Evolutionary conservation across 2,888 invertebrate genomes (phyloP), one percentile per base, ranked within the genome.

Genomic region (Amiota minor): DNA sequence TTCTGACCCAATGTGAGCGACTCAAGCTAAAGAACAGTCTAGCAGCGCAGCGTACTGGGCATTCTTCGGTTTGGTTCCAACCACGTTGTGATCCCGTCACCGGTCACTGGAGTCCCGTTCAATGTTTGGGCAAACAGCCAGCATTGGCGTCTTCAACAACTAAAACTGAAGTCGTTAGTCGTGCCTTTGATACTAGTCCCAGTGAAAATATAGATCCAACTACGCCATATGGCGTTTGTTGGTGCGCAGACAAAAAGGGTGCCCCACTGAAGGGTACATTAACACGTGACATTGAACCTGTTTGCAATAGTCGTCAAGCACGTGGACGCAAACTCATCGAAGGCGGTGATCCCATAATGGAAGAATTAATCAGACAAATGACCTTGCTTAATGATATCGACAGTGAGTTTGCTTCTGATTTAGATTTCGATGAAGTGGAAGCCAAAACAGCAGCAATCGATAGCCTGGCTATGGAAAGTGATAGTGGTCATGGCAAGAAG

Each of bases 201-300:
- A 50, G 14, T 50, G 53, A n/a, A n/a, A n/a, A 12, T 9, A 71
- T 69, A 12, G 61, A 56, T 23, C 46, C 78, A 0, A 67, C 84
- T 0, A 77, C 78, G 50, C 81, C 83, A 0, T 91, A 93, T 84
- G 95, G 95, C 4, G 95, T 96, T 0, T 96, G 96, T 84, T 96
- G 96, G 96, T 96, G 96, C 87, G 96, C 96, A 1, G 94, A 94
- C 81, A 93, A 93, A 50, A 93, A 94, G 79, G 96, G 96, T 0
- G 95, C 95, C 78, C 95, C 95, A 0, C 89, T 95, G 1, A 95
- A 95, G 87, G 96, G 96, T 1, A 94, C 95, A 0, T 89, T 96
- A 67, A 94, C 95, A 0, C 92, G 95, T 65, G 95, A 95, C 20
- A 91, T 92, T 1, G 93, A 94, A 78, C 96, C 96, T 0, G 91